Evolutionary conservation across 2,888 invertebrate genomes (phyloP).

Genomic region (Meghimatium bilineatum): DNA sequence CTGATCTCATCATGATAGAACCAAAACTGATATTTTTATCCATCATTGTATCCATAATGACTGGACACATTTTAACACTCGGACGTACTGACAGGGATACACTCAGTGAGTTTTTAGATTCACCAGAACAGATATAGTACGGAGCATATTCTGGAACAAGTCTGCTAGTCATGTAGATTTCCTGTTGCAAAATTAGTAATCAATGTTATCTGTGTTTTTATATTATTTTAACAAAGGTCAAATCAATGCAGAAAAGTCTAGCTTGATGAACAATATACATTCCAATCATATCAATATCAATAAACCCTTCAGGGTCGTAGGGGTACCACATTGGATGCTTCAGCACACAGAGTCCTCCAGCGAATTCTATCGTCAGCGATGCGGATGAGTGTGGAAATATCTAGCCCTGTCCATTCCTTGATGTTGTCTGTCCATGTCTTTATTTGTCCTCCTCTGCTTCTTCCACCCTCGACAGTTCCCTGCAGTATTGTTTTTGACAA

Average conservation of each 20-base stretch:
- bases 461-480: too few relatives aligned
- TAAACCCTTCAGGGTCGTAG: too few relatives aligned
- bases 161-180: not conserved
- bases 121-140: constrained; percentile 4
- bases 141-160: not conserved
- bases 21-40: constrained; percentile 16
- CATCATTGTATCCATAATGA: constrained; percentile 9
- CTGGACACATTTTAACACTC: constrained; percentile 20
- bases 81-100: not conserved
- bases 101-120: not conserved
- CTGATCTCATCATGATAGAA: constrained; percentile 9
- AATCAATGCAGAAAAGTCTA: not conserved
- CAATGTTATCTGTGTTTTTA: not conserved
- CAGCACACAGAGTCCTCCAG: too few relatives aligned
- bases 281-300: too few relatives aligned
- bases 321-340: too few relatives aligned
- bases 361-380: too few relatives aligned
- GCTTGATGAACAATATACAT: not conserved
- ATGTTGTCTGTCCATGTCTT: too few relatives aligned
- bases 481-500: too few relatives aligned
- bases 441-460: too few relatives aligned
- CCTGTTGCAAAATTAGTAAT: not conserved
- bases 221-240: not conserved
- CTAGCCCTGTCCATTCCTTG: too few relatives aligned
- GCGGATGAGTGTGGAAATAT: too few relatives aligned